phyloP scores from a whole-genome alignment of 2,113 vertebrate species.

The Bostrychus sinensis region DNA sequence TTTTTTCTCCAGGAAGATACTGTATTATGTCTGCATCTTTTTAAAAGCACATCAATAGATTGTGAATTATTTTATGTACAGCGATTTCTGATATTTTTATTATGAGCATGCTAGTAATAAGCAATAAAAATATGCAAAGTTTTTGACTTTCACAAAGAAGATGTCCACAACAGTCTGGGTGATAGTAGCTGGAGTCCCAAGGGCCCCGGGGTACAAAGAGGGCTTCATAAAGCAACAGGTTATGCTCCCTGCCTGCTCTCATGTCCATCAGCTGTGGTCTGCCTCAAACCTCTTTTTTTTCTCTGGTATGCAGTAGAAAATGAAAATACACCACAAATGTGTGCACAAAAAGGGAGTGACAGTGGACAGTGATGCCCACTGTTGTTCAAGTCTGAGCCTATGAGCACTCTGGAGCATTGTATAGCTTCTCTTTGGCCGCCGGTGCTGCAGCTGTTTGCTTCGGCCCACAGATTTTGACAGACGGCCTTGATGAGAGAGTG shows the following conservation, averaged over 20 bases:
- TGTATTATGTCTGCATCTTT: background rate
- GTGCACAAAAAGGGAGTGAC: constrained; percentile 17
- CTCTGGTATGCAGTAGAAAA: constrained; percentile 16
- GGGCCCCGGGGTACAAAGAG: background rate
- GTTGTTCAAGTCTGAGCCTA: constrained; percentile 34
- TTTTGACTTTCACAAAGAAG: background rate
- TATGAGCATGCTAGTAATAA: too few relatives aligned
- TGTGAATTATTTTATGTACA: too few relatives aligned
- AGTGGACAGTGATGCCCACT: constrained; percentile 31
- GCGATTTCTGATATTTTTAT: too few relatives aligned
- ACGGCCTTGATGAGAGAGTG: constrained; percentile 53
- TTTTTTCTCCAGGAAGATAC: too few relatives aligned
- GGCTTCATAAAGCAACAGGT: constrained; percentile 24
- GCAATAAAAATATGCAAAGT: background rate
- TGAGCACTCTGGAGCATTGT: constrained; percentile 40
- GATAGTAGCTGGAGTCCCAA: background rate
- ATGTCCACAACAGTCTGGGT: background rate
- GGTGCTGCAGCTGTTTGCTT: constrained; percentile 55
- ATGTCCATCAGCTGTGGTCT: constrained; percentile 28
- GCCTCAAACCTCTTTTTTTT: background rate
- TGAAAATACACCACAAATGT: constrained; percentile 22
- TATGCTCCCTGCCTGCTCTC: constrained; percentile 13
- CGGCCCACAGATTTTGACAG: constrained; percentile 61
- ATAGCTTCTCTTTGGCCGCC: constrained; percentile 27
- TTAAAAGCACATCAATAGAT: background rate